phyloP scores from a whole-genome alignment of 2,888 invertebrate species.

The Ligdia adustata region DNA sequence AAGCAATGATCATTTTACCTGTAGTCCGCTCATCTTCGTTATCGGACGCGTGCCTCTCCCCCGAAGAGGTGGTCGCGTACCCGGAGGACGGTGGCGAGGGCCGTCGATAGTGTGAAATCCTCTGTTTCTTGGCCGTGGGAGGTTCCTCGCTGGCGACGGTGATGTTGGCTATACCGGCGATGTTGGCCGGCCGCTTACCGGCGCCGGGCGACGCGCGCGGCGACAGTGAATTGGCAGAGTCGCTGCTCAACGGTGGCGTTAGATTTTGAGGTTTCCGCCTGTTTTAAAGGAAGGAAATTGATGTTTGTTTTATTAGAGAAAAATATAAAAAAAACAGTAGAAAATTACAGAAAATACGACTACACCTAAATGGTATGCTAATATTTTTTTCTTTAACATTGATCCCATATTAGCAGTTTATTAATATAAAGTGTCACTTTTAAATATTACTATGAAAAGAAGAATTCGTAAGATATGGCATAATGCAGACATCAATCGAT shows the following conservation, averaged over 20 bases:
- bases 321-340: too few species aligned
- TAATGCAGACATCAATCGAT: not conserved
- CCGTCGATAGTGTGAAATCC: conserved; percentile 90
- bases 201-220: conserved; percentile 86
- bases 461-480: not conserved
- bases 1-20: conserved; percentile 39
- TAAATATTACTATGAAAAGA: not conserved
- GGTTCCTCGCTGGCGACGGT: conserved; percentile 63
- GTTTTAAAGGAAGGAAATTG: too few species aligned
- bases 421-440: not conserved
- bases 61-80: conserved; percentile 76
- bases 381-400: too few species aligned
- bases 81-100: conserved; percentile 76
- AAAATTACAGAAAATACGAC: too few species aligned
- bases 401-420: too few species aligned
- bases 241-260: conserved; percentile 94
- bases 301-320: too few species aligned
- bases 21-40: conserved; percentile 77
- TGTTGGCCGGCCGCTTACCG: conserved; percentile 81
- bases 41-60: conserved; percentile 80
- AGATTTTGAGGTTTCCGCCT: conserved; percentile 96
- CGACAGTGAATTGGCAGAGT: conserved; percentile 93
- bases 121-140: conserved; percentile 88
- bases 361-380: too few species aligned
- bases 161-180: conserved; percentile 82